Conservation (phyloP, 2,113 vertebrate species). For the Clupea harengus region DNA sequence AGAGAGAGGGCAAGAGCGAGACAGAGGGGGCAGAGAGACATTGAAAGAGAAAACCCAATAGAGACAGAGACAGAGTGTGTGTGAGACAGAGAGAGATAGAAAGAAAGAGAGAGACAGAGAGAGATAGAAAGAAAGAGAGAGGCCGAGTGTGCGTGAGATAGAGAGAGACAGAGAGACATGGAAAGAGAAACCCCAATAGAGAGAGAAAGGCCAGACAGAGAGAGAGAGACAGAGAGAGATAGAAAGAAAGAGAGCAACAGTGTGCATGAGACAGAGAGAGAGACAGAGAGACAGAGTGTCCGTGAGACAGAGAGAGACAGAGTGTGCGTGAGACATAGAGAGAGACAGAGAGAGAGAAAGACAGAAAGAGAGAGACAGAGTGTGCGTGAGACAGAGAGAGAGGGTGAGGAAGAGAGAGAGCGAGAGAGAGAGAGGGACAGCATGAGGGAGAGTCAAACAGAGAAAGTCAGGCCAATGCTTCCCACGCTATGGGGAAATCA, state of each 20-base stretch:
- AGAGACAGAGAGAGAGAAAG: neutral
- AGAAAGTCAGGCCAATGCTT: too few species aligned
- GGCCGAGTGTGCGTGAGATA: too few species aligned
- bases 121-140: constrained; percentile 23
- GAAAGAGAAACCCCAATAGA: neutral
- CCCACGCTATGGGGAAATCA: too few species aligned
- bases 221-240: constrained; percentile 21
- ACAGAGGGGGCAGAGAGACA: constrained; percentile 32
- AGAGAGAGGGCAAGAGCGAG: constrained; percentile 26
- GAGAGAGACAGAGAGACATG: neutral
- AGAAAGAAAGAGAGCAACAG: constrained; percentile 38
- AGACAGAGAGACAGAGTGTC: constrained; percentile 30
- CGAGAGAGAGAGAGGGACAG: constrained; percentile 41
- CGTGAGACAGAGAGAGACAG: too few species aligned
- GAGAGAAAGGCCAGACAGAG: constrained; percentile 15
- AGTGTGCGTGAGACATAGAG: too few species aligned
- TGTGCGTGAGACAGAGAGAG: too few species aligned
- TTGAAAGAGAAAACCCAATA: neutral
- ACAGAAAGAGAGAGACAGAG: neutral
- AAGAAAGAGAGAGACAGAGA: constrained; percentile 38
- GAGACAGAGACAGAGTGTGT: constrained; percentile 21
- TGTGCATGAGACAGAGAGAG: constrained; percentile 46
- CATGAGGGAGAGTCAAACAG: neutral
- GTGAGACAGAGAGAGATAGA: constrained; percentile 17
- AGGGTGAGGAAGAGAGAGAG: too few species aligned